These are phyloP conservation scores for Metellina segmentata DNA, from an alignment of 2,888 invertebrate species.

Conservation along the genomic window DNA sequence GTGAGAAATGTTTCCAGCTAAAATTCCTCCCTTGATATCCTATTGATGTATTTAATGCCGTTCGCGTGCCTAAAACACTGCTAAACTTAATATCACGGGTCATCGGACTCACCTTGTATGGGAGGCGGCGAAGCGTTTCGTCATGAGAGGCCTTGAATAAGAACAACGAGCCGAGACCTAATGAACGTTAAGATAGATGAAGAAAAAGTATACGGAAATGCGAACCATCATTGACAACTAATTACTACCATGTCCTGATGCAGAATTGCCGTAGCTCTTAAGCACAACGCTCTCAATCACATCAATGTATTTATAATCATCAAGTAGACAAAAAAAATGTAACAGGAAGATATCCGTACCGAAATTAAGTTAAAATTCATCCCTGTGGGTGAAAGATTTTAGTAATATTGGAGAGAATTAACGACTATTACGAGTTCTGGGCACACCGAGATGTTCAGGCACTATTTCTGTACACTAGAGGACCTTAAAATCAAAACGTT, in stretches of 20 bases:
- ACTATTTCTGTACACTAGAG: no score
- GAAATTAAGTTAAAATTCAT: no score
- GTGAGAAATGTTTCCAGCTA: neutral
- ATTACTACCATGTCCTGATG: neutral
- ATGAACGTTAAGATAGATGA: neutral
- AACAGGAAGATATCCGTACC: no score
- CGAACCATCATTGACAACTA: neutral
- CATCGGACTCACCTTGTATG: neutral
- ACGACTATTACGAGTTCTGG: no score
- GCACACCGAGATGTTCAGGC: no score
- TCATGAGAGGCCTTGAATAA: neutral
- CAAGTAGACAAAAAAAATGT: no score
- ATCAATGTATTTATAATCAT: no score
- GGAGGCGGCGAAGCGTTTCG: conserved; percentile 2
- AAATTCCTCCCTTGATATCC: neutral
- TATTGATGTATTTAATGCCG: neutral
- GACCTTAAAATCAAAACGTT: no score
- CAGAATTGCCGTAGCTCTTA: neutral
- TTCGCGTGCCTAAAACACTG: conserved; percentile 19
- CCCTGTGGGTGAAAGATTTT: no score
- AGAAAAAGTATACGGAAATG: neutral
- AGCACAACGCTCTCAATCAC: no score
- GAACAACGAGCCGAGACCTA: neutral
- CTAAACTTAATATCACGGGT: conserved; percentile 33
- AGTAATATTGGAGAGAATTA: no score